Conservation (phyloP, 2,888 invertebrate species). For the Acleris emargana region DNA sequence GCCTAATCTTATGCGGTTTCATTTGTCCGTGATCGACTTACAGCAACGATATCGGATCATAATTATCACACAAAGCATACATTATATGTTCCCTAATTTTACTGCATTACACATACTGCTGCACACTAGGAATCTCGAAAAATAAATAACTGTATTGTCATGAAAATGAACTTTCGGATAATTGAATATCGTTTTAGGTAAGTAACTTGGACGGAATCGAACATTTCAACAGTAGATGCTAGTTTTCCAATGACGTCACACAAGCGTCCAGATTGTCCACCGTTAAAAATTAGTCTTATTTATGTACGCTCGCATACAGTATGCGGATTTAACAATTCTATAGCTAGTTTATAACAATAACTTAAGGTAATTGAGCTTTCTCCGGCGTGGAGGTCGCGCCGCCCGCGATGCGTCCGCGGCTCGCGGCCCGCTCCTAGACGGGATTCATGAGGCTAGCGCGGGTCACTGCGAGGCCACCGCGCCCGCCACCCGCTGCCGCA, state of each 20-base stretch:
- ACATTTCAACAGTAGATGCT: slow-evolving; percentile 7
- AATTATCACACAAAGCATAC: background rate
- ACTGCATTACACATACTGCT: background rate
- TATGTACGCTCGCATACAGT: slow-evolving; percentile 8
- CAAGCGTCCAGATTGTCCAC: slow-evolving; percentile 19
- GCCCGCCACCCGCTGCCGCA: slow-evolving; percentile 75
- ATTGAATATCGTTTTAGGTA: too few species aligned
- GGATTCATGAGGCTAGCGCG: background rate
- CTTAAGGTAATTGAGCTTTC: slow-evolving; percentile 58
- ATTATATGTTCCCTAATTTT: background rate
- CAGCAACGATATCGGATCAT: background rate
- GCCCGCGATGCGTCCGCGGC: background rate
- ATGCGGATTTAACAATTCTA: slow-evolving; percentile 22
- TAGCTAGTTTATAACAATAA: slow-evolving; percentile 45
- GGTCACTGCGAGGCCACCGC: slow-evolving; percentile 76
- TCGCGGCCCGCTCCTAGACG: background rate
- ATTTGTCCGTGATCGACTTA: too few species aligned
- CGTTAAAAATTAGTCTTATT: slow-evolving; percentile 19
- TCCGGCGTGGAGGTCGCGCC: slow-evolving; percentile 29
- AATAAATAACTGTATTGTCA: background rate
- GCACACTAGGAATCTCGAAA: background rate
- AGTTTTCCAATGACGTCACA: slow-evolving; percentile 15
- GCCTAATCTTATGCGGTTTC: too few species aligned
- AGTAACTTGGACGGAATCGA: background rate
- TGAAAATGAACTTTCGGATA: too few species aligned